Evolutionary conservation across 2,113 vertebrate genomes (phyloP), one percentile per base, ranked within the genome.

Genomic region (Psittacula cyanocephala): DNA sequence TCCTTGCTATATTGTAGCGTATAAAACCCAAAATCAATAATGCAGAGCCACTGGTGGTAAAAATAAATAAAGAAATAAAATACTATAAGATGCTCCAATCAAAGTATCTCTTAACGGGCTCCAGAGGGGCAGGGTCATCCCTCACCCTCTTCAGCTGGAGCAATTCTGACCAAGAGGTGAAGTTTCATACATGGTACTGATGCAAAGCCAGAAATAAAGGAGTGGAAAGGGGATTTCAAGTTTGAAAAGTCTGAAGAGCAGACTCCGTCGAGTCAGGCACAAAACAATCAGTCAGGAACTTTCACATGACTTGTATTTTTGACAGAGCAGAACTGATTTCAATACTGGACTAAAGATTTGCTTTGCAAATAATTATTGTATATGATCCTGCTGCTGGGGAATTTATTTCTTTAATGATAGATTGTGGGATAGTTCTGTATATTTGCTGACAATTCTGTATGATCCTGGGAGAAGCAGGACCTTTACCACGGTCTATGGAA

Each of bases 101-200:
- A 91, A 95, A 93, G 84, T 72, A 71, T 77, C 69, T 92, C 86
- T 93, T 95, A 95, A 96, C 88, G 92, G 90, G 76, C 88, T 96
- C 95, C 93, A 91, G 81, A 94, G 93, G 92, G 92, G 80, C 80
- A 92, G 59, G 89, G 82, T 65, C 86, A 90, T 84, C 69, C 60
- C 47, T 86, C 0, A 15, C 88, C 88, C 70, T 81, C 76, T 92
- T 91, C 69, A 86, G 39, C 72, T 80, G 67, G 89, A 94, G 88
- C 72, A 81, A 8, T 78, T 90, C 84, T 1, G 91, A 89, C 65
- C 84, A 91, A 94, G 71, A 95, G 91, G 89, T 94, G 88, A 96
- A 49, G 62, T 83, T 86, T 94, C 62, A 18, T 33, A 75, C 9
- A 62, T 7, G 80, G 19, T 62, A 65, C 62, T 14, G 65, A 94